A percentile compares a stretch with the other conserved stretches of the same genome.
These are phyloP conservation scores for Papilio glaucus DNA, from an alignment of 1,140 invertebrate species.

Conservation along the genomic window DNA sequence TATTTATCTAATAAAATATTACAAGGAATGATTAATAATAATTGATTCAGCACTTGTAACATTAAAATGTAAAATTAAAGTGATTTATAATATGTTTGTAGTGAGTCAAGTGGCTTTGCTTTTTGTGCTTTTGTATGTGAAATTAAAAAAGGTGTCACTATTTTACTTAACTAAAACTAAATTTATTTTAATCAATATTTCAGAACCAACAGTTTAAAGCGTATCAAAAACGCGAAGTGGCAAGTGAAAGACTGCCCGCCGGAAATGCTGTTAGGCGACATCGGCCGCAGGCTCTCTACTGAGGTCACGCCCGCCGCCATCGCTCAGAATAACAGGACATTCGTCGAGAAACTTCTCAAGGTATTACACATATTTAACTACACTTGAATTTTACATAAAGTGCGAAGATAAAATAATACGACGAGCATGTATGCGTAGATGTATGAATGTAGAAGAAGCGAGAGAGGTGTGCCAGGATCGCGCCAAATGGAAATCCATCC, in stretches of 20 bases:
- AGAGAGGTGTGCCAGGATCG: too few relatives aligned
- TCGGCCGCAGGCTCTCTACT: constrained; percentile 73
- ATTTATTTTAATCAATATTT: constrained; percentile 46
- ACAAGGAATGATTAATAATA: not conserved
- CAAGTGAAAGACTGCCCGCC: constrained; percentile 84
- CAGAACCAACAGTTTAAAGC: constrained; percentile 85
- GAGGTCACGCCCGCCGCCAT: constrained; percentile 92
- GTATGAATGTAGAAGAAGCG: too few relatives aligned
- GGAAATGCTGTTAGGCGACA: constrained; percentile 77
- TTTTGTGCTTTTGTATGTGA: constrained; percentile 35
- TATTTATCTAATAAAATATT: not conserved
- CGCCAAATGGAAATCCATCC: too few relatives aligned
- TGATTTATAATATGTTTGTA: constrained; percentile 17
- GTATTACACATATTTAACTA: constrained; percentile 78
- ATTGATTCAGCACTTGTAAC: constrained; percentile 3
- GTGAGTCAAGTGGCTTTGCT: constrained; percentile 29
- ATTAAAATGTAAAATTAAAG: not conserved
- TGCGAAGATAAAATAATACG: too few relatives aligned
- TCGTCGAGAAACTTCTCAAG: constrained; percentile 98
- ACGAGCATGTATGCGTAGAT: too few relatives aligned
- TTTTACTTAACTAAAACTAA: constrained; percentile 20
- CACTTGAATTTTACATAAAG: too few relatives aligned
- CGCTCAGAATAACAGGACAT: constrained; percentile 99
- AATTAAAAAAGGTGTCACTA: not conserved
- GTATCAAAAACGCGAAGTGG: constrained; percentile 85